These are phyloP conservation scores for Portevinia maculata DNA, from an alignment of 2,888 invertebrate species.

Conservation along the genomic window DNA sequence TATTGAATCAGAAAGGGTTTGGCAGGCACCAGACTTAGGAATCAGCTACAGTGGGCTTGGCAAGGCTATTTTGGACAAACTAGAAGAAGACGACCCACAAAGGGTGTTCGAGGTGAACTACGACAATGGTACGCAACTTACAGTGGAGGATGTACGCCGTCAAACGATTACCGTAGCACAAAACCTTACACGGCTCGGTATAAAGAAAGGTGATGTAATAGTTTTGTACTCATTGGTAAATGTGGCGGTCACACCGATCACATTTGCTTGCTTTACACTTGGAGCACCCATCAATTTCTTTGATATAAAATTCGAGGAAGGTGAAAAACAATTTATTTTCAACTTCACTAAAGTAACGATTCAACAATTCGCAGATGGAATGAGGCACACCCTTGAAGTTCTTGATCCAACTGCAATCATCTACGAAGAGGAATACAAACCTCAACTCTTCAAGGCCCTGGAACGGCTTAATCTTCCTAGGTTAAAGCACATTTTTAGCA, in stretches of 20 bases:
- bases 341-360: slow-evolving; percentile 25
- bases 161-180: slow-evolving; percentile 62
- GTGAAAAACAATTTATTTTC: slow-evolving; percentile 44
- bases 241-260: slow-evolving; percentile 52
- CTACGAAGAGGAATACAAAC: slow-evolving; percentile 60
- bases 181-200: slow-evolving; percentile 64
- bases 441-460: slow-evolving; percentile 44
- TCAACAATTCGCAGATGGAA: slow-evolving; percentile 43
- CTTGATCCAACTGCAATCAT: slow-evolving; percentile 73
- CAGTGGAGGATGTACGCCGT: slow-evolving; percentile 56
- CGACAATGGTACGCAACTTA: slow-evolving; percentile 47
- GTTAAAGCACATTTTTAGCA: slow-evolving; percentile 50
- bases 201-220: slow-evolving; percentile 68
- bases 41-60: slow-evolving; percentile 20
- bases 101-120: slow-evolving; percentile 71
- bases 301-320: slow-evolving; percentile 66
- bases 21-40: slow-evolving; percentile 10
- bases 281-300: slow-evolving; percentile 74
- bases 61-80: slow-evolving; percentile 36
- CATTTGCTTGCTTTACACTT: slow-evolving; percentile 67
- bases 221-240: slow-evolving; percentile 68
- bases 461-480: slow-evolving; percentile 34
- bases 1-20: slow-evolving; percentile 22
- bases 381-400: slow-evolving; percentile 39
- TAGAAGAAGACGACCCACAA: slow-evolving; percentile 34